Base-by-base conservation (phyloP, 2,888 invertebrate species). In the Diabrotica balteata region DNA sequence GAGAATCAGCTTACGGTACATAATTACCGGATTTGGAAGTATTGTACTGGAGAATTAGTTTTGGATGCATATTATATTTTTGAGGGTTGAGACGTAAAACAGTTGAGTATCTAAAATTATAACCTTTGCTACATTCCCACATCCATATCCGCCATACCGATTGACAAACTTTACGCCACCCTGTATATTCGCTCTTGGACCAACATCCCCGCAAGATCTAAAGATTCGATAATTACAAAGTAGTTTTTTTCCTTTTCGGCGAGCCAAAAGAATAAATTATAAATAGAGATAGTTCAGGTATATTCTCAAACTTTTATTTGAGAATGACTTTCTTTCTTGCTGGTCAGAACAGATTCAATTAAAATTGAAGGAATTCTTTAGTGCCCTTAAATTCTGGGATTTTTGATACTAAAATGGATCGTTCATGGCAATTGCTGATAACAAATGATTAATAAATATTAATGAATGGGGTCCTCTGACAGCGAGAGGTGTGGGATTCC, bases 261-360 rank as follows among this genome's bases (percentile, higher is more conserved):
- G 65, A 64, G 61, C 63, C 66, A 67, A 73, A 70, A 62, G 74
- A 74, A 72, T 74, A 72, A 71, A 74, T 74, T 72, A 74, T 67
- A 68, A 32, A 71, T 66, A 69, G 59, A 71, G 72, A 68, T 72
- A 70, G 62, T 63, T 63, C 69, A 69, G 69, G 69, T 69, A 69
- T 69, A 66, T 55, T 44, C 55, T 44, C 17, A 57, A 57, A 57
- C 11, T 60, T 53, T 44, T 65, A 63, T 57, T 66, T 10, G 46
- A 63, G 66, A 69, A 69, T 69, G 66, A 69, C 70, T 65, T 64
- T 63, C 68, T 73, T 63, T 63, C 57, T 57, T 57, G 49, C 43
- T 49, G 45, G 63, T 47, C 55, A 50, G 50, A 59, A 51, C 11
- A 50, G 50, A 58, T 63, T 63, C 57, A 63, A 63, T 63, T 63